Conservation (phyloP, 2,797 vertebrate species). For the Danio kyathit region DNA sequence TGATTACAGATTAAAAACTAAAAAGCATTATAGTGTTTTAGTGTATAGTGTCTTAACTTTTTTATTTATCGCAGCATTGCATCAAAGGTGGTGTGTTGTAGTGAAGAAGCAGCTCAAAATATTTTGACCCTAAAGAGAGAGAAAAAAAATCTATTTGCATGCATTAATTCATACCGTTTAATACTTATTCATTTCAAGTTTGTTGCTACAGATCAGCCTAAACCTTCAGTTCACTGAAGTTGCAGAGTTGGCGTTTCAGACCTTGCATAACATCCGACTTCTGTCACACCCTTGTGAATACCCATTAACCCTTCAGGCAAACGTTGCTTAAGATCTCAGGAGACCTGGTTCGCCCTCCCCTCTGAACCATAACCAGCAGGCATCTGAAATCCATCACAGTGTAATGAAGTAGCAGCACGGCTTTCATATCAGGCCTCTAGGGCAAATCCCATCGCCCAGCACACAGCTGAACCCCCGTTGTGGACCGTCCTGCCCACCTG, state of each 20-base stretch:
- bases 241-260: slow-evolving; percentile 18
- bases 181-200: slow-evolving; percentile 3
- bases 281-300: slow-evolving; percentile 31
- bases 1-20: not conserved
- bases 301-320: slow-evolving; percentile 37
- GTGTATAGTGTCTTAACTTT: not conserved
- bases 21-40: not conserved
- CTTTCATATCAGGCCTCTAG: slow-evolving; percentile 17
- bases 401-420: slow-evolving; percentile 13
- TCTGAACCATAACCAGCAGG: slow-evolving; percentile 33
- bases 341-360: slow-evolving; percentile 15
- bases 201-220: not conserved
- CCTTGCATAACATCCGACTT: slow-evolving; percentile 18
- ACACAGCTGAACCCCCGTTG: slow-evolving; percentile 17
- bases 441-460: not conserved
- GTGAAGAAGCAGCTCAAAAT: not conserved
- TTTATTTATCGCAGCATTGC: not conserved
- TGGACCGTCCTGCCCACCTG: slow-evolving; percentile 40
- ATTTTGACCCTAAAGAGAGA: not conserved
- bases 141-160: not conserved
- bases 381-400: slow-evolving; percentile 29
- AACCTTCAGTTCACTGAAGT: slow-evolving; percentile 10
- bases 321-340: slow-evolving; percentile 34
- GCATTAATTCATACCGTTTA: not conserved
- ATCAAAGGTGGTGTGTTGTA: not conserved